phyloP scores from a whole-genome alignment of 2,888 invertebrate species.

The Achlya flavicornis region DNA sequence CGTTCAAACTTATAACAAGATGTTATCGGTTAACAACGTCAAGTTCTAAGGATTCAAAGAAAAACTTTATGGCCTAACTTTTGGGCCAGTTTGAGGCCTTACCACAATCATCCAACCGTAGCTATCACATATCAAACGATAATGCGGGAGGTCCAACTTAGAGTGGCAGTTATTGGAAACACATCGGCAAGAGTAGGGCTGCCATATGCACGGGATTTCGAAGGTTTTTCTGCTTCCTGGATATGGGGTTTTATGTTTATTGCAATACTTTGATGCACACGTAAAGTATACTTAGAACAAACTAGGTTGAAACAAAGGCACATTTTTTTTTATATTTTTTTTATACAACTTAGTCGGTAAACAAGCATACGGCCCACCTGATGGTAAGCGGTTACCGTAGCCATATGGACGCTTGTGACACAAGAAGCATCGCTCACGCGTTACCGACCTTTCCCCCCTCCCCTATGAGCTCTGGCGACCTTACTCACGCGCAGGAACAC shows the following conservation, averaged over 20 bases:
- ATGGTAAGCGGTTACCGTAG: no score
- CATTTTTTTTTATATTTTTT: no score
- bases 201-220: not conserved
- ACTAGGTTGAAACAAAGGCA: no score
- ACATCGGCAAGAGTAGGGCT: constrained; percentile 23
- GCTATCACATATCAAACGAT: constrained; percentile 23
- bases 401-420: no score
- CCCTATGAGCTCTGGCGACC: no score
- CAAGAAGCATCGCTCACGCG: no score
- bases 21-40: constrained; percentile 3
- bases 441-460: no score
- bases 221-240: not conserved
- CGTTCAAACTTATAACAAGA: constrained; percentile 6
- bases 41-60: constrained; percentile 7
- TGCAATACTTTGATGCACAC: no score
- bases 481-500: no score
- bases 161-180: constrained; percentile 25
- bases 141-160: constrained; percentile 17
- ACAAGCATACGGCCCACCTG: no score
- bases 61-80: not conserved
- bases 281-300: no score
- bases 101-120: constrained; percentile 7
- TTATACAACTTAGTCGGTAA: no score
- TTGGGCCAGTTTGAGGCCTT: not conserved
- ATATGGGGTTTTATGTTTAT: not conserved